Base-by-base conservation (phyloP, 2,888 invertebrate species). In the Bimastos eiseni region DNA sequence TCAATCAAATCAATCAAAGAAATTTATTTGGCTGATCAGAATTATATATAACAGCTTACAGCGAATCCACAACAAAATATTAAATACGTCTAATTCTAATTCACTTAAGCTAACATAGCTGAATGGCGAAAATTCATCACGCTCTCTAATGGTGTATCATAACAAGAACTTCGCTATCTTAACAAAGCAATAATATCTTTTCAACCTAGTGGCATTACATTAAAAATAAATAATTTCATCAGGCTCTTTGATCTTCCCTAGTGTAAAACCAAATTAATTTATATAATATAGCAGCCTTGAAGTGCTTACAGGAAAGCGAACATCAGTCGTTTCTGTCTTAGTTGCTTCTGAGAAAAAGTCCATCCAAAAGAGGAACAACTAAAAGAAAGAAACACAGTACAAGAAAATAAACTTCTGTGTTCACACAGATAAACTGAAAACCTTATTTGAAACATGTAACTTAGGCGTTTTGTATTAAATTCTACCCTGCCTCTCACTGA, bases 271-370 rank as follows among this genome's bases (percentile, higher is more conserved):
- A 38, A 24, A 30, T 34, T 24, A 90, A 44, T 6, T 30, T 15
- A 36, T 83, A 17, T 24, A 37, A 70, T 24, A 90, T 21, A 24
- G 49, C 49, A 21, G 30, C 38, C 38, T 15, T 83, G n/a, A 30
- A 70, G 70, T 13, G 95, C 96, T 96, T 95, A 97, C 97, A 88
- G 98, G 98, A 96, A 98, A 98, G 93, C 98, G 96, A 93, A 98
- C 98, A 93, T 96, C 96, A 94, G 97, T 97, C 91, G 97, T 97
- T 93, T 97, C 97, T 91, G 96, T 96, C 94, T 97, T 97, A 44
- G 97, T 98, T 24, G 98, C 98, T 95, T 98, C 99, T 83, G 98
- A 96, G 95, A 99, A 99, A 95, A 98, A 99, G 94, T 99, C 99
- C 97, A 98, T 98, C 99, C 99, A 99, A 95, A 99, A 99, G 93